Evolutionary conservation across 2,888 invertebrate species (phyloP).

Genomic region (Rhagium mordax): DNA sequence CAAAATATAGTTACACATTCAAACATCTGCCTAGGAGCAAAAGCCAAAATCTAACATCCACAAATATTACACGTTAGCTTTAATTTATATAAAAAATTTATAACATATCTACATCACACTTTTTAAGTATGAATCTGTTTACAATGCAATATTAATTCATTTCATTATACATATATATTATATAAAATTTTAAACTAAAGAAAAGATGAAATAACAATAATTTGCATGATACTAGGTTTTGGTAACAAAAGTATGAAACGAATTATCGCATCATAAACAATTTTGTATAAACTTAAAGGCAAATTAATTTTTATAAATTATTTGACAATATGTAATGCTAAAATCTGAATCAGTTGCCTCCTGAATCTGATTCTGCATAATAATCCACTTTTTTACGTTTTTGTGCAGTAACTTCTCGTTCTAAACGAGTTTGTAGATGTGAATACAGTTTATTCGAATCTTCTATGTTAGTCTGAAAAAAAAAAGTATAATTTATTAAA

Average conservation of each 20-base stretch:
- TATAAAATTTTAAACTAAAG: background rate
- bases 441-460: constrained; percentile 79
- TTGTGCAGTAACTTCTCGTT: constrained; percentile 66
- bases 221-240: background rate
- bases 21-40: constrained; percentile 23
- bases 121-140: constrained; percentile 1
- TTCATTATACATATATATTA: background rate
- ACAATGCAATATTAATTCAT: constrained; percentile 9
- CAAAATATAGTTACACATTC: constrained; percentile 38
- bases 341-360: constrained; percentile 31
- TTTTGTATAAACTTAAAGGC: constrained; percentile 32
- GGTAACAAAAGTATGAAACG: background rate
- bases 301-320: constrained; percentile 35
- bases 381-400: constrained; percentile 57
- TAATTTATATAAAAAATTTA: constrained; percentile 34
- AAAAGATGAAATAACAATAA: background rate
- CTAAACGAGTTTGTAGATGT: constrained; percentile 76
- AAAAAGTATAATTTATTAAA: constrained; percentile 27
- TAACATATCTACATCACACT: constrained; percentile 27
- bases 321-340: constrained; percentile 26
- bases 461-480: constrained; percentile 76
- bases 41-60: constrained; percentile 38
- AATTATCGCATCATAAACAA: constrained; percentile 24
- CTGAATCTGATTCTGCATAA: constrained; percentile 21
- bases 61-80: constrained; percentile 17